A percentile compares a stretch with the other conserved stretches of the same genome.
Conservation (phyloP, 2,113 vertebrate genomes). For the Eupsittula cactorum region DNA sequence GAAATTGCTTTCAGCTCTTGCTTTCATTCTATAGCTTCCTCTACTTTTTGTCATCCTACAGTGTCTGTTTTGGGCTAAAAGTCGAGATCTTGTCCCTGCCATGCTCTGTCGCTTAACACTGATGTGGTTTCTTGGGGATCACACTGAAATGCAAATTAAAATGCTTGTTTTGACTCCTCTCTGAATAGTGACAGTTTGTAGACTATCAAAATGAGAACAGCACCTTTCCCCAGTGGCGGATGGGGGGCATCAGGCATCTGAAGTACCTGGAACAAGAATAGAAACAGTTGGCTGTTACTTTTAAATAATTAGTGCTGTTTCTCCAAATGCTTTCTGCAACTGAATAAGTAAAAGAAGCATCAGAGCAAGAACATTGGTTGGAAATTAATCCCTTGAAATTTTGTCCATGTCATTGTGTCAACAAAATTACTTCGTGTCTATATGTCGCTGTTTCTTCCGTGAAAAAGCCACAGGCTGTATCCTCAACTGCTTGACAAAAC, state of each 20-base stretch:
- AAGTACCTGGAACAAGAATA: neutral
- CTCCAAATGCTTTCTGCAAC: neutral
- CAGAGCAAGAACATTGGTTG: neutral
- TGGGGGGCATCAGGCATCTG: neutral
- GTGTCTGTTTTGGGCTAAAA: conserved; percentile 57
- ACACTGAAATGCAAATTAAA: neutral
- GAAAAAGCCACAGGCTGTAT: neutral
- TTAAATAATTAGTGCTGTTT: neutral
- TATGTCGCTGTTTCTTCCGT: neutral
- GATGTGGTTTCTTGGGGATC: neutral
- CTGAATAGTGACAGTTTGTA: neutral
- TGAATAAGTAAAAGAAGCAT: neutral
- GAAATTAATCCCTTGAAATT: neutral
- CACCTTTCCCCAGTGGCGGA: neutral
- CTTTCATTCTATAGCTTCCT: conserved; percentile 49
- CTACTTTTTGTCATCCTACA: conserved; percentile 55
- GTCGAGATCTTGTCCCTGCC: conserved; percentile 18
- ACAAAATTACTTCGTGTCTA: neutral
- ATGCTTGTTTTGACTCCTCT: conserved; percentile 56
- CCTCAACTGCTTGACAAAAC: neutral
- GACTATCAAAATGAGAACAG: neutral
- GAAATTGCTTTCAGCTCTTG: conserved; percentile 49
- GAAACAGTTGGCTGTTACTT: neutral
- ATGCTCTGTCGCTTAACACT: neutral
- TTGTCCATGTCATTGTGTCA: neutral